phyloP scores from a whole-genome alignment of 1,140 invertebrate species.

The Solen grandis region DNA sequence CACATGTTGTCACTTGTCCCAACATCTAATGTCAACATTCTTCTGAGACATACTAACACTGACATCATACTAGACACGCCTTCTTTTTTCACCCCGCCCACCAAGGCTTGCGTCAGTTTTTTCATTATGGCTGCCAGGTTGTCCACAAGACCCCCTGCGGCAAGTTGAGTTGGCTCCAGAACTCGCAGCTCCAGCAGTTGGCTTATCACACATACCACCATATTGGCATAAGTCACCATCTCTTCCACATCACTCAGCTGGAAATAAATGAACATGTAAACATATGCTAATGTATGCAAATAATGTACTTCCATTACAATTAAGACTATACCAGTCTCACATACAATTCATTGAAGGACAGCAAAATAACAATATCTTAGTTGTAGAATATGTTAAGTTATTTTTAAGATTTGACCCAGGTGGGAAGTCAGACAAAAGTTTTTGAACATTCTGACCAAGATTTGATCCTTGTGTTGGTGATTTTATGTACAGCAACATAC shows the following conservation, averaged over 20 bases:
- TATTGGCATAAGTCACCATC: neutral
- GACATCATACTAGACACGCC: neutral
- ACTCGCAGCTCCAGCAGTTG: neutral
- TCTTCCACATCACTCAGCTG: neutral
- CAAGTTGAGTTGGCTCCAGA: neutral
- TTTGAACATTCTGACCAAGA: too few relatives aligned
- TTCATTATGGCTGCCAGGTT: conserved; percentile 20
- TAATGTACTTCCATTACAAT: neutral
- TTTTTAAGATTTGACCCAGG: neutral
- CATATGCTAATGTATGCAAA: too few relatives aligned
- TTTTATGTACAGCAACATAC: too few relatives aligned
- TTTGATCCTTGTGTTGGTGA: too few relatives aligned
- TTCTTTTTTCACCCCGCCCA: conserved; percentile 38
- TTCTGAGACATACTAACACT: neutral
- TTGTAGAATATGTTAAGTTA: neutral
- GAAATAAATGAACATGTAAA: neutral
- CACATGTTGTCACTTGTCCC: neutral
- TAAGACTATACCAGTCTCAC: neutral
- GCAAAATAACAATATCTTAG: neutral
- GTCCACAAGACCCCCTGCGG: neutral
- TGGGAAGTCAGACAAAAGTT: too few relatives aligned
- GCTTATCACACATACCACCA: neutral
- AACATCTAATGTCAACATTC: neutral
- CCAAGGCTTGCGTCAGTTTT: conserved; percentile 22
- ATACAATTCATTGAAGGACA: neutral